These are phyloP conservation scores for Rhabdophis nuchalis DNA, from an alignment of 2,797 vertebrate genomes.

Conservation along the genomic window DNA sequence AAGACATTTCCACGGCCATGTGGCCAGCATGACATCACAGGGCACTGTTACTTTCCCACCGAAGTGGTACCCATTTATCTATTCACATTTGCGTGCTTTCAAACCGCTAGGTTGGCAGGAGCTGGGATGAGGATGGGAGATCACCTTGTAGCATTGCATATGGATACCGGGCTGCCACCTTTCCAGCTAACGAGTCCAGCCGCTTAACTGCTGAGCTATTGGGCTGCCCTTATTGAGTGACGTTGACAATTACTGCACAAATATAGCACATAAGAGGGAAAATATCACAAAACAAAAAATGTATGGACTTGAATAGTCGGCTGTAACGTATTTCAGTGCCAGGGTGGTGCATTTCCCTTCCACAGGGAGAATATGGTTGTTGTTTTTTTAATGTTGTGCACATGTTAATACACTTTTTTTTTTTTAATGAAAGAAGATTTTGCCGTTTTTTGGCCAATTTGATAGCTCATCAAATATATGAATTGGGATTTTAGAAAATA, in stretches of 20 bases:
- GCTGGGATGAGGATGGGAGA: too few species aligned
- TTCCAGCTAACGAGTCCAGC: too few species aligned
- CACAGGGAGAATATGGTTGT: too few species aligned
- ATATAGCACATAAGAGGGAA: background rate
- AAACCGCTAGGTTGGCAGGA: too few species aligned
- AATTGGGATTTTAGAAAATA: conserved; percentile 35
- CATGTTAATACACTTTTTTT: background rate
- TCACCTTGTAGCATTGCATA: too few species aligned
- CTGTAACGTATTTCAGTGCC: background rate
- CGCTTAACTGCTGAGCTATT: too few species aligned
- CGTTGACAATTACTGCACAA: background rate
- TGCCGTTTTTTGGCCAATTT: conserved; percentile 21
- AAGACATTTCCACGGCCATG: background rate
- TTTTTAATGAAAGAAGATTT: conserved; percentile 12
- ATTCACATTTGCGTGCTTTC: background rate
- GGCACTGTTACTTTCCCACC: background rate
- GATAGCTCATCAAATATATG: conserved; percentile 23
- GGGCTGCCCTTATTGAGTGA: too few species aligned
- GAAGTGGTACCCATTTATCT: background rate
- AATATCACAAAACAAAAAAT: background rate
- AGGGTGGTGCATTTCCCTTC: background rate
- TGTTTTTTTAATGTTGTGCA: background rate
- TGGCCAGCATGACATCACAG: background rate
- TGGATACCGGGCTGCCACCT: too few species aligned
- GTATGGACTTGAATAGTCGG: background rate